Conservation (phyloP, 2,113 vertebrate genomes). For the Atlantisia rogersi region DNA sequence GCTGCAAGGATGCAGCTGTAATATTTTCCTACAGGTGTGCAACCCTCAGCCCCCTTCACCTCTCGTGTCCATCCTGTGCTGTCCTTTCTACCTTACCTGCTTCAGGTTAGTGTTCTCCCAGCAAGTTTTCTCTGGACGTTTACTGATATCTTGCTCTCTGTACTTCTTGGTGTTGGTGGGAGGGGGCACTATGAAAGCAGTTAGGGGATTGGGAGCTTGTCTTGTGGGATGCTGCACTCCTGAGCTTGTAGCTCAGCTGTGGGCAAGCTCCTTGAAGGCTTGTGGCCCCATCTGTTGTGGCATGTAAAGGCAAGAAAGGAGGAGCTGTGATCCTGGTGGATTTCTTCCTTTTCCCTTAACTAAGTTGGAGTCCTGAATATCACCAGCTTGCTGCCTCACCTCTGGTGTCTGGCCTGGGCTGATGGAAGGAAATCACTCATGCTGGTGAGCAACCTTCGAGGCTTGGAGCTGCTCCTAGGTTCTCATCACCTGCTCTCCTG, state of each 20-base stretch:
- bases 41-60: background rate
- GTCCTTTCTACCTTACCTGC: background rate
- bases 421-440: background rate
- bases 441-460: background rate
- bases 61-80: background rate
- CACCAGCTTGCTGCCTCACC: background rate
- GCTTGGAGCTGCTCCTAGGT: background rate
- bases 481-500: background rate
- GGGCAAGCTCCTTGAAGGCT: background rate
- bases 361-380: background rate
- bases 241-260: background rate
- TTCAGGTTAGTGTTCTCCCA: background rate
- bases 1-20: background rate
- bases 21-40: background rate
- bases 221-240: background rate
- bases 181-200: accelerated
- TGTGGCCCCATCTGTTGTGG: background rate
- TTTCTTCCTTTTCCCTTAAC: background rate
- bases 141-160: background rate
- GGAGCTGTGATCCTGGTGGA: background rate
- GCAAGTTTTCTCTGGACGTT: background rate
- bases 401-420: background rate
- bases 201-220: background rate
- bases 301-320: background rate
- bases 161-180: accelerated